Percentiles rank a stretch among this genome's conserved stretches.
Conservation (phyloP, 2,113 vertebrate species). For the Menidia beryllina region DNA sequence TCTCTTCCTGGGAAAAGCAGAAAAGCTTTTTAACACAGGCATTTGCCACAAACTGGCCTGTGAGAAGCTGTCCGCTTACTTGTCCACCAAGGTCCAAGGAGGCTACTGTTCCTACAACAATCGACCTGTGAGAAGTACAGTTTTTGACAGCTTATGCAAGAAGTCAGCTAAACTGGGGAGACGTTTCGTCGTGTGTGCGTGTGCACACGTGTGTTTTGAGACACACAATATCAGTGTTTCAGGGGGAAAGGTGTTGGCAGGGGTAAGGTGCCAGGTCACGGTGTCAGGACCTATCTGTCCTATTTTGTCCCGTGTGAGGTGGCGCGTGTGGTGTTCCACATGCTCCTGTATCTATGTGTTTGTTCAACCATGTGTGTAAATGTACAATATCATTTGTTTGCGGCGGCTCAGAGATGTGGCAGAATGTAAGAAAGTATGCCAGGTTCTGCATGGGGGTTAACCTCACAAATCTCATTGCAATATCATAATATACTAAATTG, state of each 20-base stretch:
- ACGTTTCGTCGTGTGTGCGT: conserved; percentile 47
- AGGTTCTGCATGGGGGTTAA: conserved; percentile 26
- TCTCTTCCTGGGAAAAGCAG: conserved; percentile 3
- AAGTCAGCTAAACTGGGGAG: conserved; percentile 65
- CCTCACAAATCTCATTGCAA: conserved; percentile 13
- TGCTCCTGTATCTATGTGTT: conserved; percentile 13
- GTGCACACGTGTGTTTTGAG: conserved; percentile 52
- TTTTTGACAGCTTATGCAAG: conserved; percentile 75
- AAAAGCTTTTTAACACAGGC: conserved; percentile 34
- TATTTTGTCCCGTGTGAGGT: conserved; percentile 7
- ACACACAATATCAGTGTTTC: conserved; percentile 56
- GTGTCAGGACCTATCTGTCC: conserved; percentile 56
- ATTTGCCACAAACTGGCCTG: conserved; percentile 36
- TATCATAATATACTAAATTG: not conserved
- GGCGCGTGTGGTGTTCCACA: conserved; percentile 1
- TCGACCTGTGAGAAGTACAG: conserved; percentile 47
- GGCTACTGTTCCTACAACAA: conserved; percentile 40
- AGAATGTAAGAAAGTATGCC: conserved; percentile 41
- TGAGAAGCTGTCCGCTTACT: conserved; percentile 29
- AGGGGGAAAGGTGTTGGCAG: conserved; percentile 60
- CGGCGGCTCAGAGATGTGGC: not conserved
- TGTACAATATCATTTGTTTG: conserved; percentile 4
- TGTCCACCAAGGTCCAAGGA: conserved; percentile 44
- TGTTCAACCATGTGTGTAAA: conserved; percentile 24
- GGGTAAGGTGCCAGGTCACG: conserved; percentile 50